Conservation (phyloP, 2,888 invertebrate species). For the Osedax frankpressi region DNA sequence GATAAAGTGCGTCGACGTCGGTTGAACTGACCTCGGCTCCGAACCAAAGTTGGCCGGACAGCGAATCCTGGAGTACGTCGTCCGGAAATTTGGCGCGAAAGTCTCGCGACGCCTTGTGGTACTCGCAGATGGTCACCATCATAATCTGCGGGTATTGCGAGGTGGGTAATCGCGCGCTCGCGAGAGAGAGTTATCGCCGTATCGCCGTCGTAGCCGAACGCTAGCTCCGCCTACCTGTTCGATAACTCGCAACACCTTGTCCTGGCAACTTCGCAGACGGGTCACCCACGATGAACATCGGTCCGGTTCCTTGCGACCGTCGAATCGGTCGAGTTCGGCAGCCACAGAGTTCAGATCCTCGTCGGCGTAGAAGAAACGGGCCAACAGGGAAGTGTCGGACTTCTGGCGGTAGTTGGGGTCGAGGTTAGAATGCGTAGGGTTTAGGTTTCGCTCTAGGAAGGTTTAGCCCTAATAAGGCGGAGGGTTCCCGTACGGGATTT, state of each 20-base stretch:
- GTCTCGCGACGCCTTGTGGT: slow-evolving; percentile 76
- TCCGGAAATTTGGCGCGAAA: slow-evolving; percentile 97
- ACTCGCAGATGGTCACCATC: not conserved
- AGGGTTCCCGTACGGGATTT: too few relatives aligned
- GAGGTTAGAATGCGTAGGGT: too few relatives aligned
- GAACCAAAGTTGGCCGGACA: slow-evolving; percentile 97
- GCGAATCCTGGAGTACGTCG: slow-evolving; percentile 90
- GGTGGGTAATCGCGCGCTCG: slow-evolving; percentile 61
- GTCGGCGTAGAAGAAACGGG: slow-evolving; percentile 95
- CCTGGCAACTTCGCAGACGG: slow-evolving; percentile 57
- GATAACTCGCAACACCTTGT: slow-evolving; percentile 69
- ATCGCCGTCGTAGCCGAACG: slow-evolving; percentile 85
- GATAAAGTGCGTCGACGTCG: too few relatives aligned
- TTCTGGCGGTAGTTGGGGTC: slow-evolving; percentile 32
- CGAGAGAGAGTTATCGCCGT: too few relatives aligned
- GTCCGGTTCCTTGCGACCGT: slow-evolving; percentile 95
- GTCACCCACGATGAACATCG: slow-evolving; percentile 87
- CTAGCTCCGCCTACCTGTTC: slow-evolving; percentile 57
- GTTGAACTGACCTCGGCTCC: slow-evolving; percentile 71
- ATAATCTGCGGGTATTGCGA: slow-evolving; percentile 71
- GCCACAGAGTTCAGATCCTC: slow-evolving; percentile 88
- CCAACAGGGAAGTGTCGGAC: slow-evolving; percentile 71
- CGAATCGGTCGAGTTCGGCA: slow-evolving; percentile 92
- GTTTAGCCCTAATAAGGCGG: too few relatives aligned
- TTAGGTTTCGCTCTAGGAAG: too few relatives aligned